phyloP scores from a whole-genome alignment of 2,797 vertebrate genomes.

The Podarcis lilfordi region DNA sequence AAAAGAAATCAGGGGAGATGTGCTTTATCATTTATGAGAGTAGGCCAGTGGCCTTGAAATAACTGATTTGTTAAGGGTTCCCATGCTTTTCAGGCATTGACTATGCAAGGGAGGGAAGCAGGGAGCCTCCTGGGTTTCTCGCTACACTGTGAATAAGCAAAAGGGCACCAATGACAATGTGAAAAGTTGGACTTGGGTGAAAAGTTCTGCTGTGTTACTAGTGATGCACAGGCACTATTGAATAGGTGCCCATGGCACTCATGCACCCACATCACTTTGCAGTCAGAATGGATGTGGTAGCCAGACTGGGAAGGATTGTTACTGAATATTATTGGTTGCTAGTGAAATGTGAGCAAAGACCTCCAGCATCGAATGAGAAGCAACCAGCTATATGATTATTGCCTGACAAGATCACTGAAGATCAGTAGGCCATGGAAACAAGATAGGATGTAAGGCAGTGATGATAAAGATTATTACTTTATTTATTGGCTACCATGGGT shows the following conservation, averaged over 20 bases:
- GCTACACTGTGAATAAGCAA: neutral
- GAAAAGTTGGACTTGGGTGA: neutral
- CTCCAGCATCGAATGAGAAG: neutral
- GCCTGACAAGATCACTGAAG: neutral
- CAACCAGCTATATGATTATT: neutral
- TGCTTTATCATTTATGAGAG: neutral
- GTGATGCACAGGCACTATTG: neutral
- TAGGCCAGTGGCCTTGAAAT: neutral
- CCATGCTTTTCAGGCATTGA: too few species aligned
- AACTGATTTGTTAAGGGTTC: neutral
- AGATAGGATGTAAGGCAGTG: neutral
- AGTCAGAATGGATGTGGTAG: neutral
- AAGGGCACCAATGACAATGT: neutral
- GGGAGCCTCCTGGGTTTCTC: neutral
- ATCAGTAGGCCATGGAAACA: neutral
- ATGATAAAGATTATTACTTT: too few species aligned
- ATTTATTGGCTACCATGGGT: neutral
- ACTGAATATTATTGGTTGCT: neutral
- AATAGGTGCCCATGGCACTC: neutral
- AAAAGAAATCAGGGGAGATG: neutral
- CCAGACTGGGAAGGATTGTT: neutral
- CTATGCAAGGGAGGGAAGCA: neutral
- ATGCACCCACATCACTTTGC: neutral
- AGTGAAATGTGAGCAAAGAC: neutral
- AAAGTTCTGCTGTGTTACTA: neutral